Conservation (phyloP, 2,888 invertebrate species). For the Mamestra brassicae region DNA sequence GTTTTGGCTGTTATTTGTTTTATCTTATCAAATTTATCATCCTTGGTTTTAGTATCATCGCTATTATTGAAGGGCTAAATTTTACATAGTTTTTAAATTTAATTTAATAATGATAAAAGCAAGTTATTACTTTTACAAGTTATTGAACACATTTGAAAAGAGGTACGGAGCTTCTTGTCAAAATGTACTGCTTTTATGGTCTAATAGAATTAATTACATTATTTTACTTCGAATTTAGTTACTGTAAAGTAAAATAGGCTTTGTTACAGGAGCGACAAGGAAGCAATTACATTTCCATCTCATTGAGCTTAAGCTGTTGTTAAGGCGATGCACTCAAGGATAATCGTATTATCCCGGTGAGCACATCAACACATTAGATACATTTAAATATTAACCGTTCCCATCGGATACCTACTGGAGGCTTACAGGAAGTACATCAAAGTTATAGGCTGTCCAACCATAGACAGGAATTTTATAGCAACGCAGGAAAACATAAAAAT, state of each 20-base stretch:
- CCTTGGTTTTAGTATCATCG: too few species aligned
- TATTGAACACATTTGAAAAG: too few species aligned
- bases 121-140: too few species aligned
- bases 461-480: background rate
- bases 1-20: background rate
- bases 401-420: background rate
- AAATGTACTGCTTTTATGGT: too few species aligned
- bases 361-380: background rate
- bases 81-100: too few species aligned
- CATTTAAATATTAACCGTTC: background rate
- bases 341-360: background rate
- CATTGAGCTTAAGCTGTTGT: background rate
- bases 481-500: background rate
- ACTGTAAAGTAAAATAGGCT: background rate
- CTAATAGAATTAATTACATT: too few species aligned
- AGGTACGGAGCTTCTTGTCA: too few species aligned
- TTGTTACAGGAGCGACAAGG: background rate
- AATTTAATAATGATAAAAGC: too few species aligned
- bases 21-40: too few species aligned
- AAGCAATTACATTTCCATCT: background rate
- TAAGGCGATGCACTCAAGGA: too few species aligned
- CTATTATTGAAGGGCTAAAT: too few species aligned
- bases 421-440: background rate
- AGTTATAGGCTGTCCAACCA: background rate
- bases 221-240: too few species aligned